Percentiles rank a stretch among this genome's conserved stretches.
phyloP scores from a whole-genome alignment of 2,888 invertebrate species.

The Pegoplata infirma region DNA sequence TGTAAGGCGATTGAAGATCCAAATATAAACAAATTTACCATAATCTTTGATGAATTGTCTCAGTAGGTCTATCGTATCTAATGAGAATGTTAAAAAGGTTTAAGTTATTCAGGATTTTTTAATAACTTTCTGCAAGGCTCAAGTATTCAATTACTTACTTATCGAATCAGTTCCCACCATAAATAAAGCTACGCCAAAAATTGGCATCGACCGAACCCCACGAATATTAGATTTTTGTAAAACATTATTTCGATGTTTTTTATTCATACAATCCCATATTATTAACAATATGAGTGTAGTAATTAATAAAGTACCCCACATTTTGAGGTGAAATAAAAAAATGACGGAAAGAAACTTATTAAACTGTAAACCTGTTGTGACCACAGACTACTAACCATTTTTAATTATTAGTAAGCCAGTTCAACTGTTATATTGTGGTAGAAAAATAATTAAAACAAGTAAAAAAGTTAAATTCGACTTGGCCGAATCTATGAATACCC shows the following conservation, averaged over 20 bases:
- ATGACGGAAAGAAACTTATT: background rate
- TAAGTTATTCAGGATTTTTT: background rate
- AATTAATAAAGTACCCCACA: constrained; percentile 48
- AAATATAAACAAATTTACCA: constrained; percentile 37
- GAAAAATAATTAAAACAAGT: too few relatives aligned
- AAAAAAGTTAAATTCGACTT: too few relatives aligned
- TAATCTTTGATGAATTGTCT: constrained; percentile 8
- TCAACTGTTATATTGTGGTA: background rate
- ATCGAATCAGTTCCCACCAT: constrained; percentile 48
- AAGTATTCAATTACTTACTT: constrained; percentile 33
- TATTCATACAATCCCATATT: constrained; percentile 60
- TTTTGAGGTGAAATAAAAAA: background rate
- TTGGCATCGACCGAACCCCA: constrained; percentile 34
- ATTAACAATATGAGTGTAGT: constrained; percentile 44
- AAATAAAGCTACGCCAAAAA: constrained; percentile 46
- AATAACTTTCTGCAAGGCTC: constrained; percentile 51
- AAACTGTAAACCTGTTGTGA: background rate
- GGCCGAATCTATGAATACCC: too few relatives aligned
- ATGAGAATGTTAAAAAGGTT: background rate
- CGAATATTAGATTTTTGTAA: constrained; percentile 45
- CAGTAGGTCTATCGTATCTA: constrained; percentile 47
- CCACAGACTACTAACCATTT: background rate
- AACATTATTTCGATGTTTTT: constrained; percentile 57
- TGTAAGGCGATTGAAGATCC: constrained; percentile 61
- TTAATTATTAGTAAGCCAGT: background rate